phyloP scores from a whole-genome alignment of 2,113 vertebrate genomes.

The Boleophthalmus pectinirostris region DNA sequence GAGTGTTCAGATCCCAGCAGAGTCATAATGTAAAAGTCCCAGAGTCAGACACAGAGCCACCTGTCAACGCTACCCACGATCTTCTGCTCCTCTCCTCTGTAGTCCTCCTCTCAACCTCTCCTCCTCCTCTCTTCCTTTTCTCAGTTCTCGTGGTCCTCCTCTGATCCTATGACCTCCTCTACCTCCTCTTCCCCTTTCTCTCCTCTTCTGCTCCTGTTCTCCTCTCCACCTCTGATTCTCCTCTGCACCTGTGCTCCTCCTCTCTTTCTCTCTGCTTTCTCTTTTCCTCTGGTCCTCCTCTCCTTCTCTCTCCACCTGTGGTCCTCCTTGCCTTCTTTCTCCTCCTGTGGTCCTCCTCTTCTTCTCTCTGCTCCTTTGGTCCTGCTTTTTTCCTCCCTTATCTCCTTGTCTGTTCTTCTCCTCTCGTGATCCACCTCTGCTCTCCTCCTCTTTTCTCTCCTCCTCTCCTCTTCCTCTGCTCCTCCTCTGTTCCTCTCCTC shows the following conservation, averaged over 20 bases:
- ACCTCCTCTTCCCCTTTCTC: not conserved
- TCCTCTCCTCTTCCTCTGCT: not conserved
- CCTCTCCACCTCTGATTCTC: not conserved
- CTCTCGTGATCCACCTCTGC: too few species aligned
- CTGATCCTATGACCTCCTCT: not conserved
- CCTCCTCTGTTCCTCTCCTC: not conserved
- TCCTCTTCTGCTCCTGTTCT: too few species aligned
- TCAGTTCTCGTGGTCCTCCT: not conserved
- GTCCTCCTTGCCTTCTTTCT: not conserved
- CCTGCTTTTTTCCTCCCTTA: not conserved
- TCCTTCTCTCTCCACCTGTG: not conserved
- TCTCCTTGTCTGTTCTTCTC: not conserved
- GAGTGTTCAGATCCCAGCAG: conserved; percentile 97
- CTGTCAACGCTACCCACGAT: conserved; percentile 65
- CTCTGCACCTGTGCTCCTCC: not conserved
- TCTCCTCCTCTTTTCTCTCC: too few species aligned
- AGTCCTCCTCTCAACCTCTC: conserved; percentile 47
- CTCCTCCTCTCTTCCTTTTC: too few species aligned
- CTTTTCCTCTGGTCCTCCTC: not conserved
- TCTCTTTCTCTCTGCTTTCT: too few species aligned
- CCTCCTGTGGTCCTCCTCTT: not conserved
- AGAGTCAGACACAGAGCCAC: conserved; percentile 69
- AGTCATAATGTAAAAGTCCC: conserved; percentile 88
- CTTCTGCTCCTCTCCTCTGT: conserved; percentile 56
- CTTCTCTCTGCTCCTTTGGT: not conserved